phyloP scores from a whole-genome alignment of 2,888 invertebrate species.

The Polia nebulosa region DNA sequence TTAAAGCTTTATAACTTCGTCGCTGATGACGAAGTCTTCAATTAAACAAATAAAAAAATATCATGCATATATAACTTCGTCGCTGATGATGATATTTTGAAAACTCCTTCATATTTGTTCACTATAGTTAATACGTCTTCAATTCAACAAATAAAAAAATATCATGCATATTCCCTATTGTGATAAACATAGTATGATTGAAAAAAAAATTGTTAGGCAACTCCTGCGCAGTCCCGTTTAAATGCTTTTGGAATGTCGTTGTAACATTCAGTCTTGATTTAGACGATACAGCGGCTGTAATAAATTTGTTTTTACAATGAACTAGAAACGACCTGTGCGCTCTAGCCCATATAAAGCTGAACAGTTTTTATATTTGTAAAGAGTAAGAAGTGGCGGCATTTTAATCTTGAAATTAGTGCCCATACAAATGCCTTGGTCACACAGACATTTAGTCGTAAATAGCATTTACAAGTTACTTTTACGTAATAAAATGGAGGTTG shows the following conservation, averaged over 20 bases:
- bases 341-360: background rate
- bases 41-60: too few species aligned
- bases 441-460: slow-evolving; percentile 2
- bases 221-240: slow-evolving; percentile 50
- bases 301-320: slow-evolving; percentile 13
- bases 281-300: background rate
- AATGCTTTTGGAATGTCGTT: slow-evolving; percentile 81
- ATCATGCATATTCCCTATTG: too few species aligned
- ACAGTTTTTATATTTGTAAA: background rate
- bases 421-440: background rate
- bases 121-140: too few species aligned
- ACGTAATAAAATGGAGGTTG: slow-evolving; percentile 7
- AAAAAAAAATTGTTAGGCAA: slow-evolving; percentile 25
- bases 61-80: too few species aligned
- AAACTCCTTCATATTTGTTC: too few species aligned
- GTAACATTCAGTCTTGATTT: slow-evolving; percentile 73
- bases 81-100: too few species aligned
- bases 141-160: too few species aligned
- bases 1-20: too few species aligned
- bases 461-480: background rate
- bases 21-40: too few species aligned
- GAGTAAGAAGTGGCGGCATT: background rate
- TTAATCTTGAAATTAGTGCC: slow-evolving; percentile 8
- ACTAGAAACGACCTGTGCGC: background rate
- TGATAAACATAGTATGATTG: background rate